These are phyloP conservation scores for Andricus grossulariae DNA, from an alignment of 1,140 invertebrate genomes.

Conservation along the genomic window DNA sequence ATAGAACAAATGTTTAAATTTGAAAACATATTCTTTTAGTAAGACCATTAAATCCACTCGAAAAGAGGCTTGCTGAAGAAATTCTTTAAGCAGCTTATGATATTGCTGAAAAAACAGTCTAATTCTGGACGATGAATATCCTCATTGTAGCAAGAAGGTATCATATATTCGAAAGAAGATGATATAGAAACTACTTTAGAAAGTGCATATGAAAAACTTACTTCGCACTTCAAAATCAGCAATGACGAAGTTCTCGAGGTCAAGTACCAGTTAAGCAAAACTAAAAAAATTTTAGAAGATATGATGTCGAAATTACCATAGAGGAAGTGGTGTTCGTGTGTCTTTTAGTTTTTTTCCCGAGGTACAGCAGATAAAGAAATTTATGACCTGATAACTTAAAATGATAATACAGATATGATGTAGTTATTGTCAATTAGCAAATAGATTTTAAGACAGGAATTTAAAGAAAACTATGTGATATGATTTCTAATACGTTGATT, in stretches of 20 bases:
- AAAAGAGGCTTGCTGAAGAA: slow-evolving; percentile 80
- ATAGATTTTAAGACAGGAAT: too few relatives aligned
- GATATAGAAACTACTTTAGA: slow-evolving; percentile 47
- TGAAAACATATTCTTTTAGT: slow-evolving; percentile 77
- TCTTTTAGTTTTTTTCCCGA: too few relatives aligned
- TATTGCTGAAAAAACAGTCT: slow-evolving; percentile 73
- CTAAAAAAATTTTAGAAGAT: slow-evolving; percentile 64
- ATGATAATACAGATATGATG: too few relatives aligned
- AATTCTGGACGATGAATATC: slow-evolving; percentile 54
- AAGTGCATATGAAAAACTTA: slow-evolving; percentile 55
- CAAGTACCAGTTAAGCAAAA: slow-evolving; percentile 61
- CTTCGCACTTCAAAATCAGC: slow-evolving; percentile 59
- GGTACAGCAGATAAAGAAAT: too few relatives aligned
- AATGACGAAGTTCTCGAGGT: slow-evolving; percentile 63
- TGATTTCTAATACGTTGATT: too few relatives aligned
- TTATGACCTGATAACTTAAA: slow-evolving; percentile 80
- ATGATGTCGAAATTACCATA: slow-evolving; percentile 38
- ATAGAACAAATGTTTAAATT: slow-evolving; percentile 65
- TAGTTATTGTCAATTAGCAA: too few relatives aligned
- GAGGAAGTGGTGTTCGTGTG: slow-evolving; percentile 80
- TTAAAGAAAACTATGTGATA: too few relatives aligned
- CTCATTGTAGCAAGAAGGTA: slow-evolving; percentile 50
- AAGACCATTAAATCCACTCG: slow-evolving; percentile 81
- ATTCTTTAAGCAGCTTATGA: slow-evolving; percentile 80
- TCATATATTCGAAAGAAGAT: slow-evolving; percentile 60